phyloP scores from a whole-genome alignment of 1,140 invertebrate species.

The Wasmannia auropunctata region DNA sequence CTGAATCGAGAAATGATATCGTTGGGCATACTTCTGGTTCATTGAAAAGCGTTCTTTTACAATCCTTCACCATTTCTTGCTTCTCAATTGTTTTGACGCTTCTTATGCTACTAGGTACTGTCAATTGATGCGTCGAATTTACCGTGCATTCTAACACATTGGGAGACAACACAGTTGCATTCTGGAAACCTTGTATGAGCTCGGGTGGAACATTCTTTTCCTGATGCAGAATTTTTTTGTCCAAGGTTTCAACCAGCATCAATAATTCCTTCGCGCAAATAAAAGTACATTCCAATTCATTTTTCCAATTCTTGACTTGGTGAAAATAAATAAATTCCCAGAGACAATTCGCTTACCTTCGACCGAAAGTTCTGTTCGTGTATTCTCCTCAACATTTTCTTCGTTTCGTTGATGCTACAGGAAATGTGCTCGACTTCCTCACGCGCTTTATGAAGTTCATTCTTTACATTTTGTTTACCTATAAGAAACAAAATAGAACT shows the following conservation, averaged over 20 bases:
- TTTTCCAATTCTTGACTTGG: neutral
- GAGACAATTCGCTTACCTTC: conserved; percentile 61
- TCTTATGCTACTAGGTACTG: neutral
- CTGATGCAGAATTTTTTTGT: conserved; percentile 71
- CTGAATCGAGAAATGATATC: conserved; percentile 63
- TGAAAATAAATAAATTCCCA: neutral
- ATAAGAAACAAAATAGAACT: conserved; percentile 27
- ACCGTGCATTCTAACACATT: neutral
- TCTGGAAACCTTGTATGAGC: conserved; percentile 65
- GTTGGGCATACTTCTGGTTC: conserved; percentile 68
- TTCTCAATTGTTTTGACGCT: neutral
- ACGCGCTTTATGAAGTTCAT: conserved; percentile 55
- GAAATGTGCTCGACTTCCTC: conserved; percentile 30
- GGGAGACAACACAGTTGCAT: neutral
- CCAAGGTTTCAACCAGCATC: conserved; percentile 38
- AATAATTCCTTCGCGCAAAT: conserved; percentile 64
- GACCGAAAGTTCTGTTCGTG: conserved; percentile 66
- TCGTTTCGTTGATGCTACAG: conserved; percentile 54
- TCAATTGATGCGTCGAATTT: conserved; percentile 2
- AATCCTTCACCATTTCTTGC: conserved; percentile 46
- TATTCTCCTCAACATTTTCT: conserved; percentile 62
- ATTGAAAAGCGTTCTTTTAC: conserved; percentile 79
- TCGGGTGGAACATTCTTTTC: conserved; percentile 71
- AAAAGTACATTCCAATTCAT: conserved; percentile 4
- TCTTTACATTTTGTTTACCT: conserved; percentile 69